Base-by-base conservation (phyloP, 2,888 invertebrate species). In the Diloba caeruleocephala region DNA sequence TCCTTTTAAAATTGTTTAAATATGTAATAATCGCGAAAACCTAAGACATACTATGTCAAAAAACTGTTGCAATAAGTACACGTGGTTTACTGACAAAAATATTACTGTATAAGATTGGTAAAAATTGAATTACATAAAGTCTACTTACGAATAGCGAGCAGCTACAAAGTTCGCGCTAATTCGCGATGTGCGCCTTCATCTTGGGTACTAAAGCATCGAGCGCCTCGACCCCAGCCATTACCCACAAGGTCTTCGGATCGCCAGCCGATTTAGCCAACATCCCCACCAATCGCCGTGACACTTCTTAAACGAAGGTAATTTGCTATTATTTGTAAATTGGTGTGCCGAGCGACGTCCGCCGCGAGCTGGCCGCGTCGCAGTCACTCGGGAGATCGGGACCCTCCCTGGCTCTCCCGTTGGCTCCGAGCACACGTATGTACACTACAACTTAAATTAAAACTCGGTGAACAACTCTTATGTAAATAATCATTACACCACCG, bases 281-380 rank as follows among this genome's bases (percentile, higher is more conserved):
- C 90, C 89, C 92, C 92, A 90, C 93, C 92, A 92, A 90, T 88
- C 87, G 84, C 84, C 81, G 88, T 88, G 85, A 88, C 92, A 92
- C 90, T 89, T 90, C 93, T 93, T 92, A 91, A 92, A 92, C 92
- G 91, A 89, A 88, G 91, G 92, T 91, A 93, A 93, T 93, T 92
- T 89, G 90, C 91, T 90, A 89, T 91, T 90, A 92, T 90, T 92
- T 88, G 92, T 91, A 93, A 93, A 93, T 93, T 93, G 93, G 89
- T 85, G 87, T 82, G 71, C 80, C 83, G 85, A 84, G 85, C 84
- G 76, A 85, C 90, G 89, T 89, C 90, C 90, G 90, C 81, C 79
- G 77, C 80, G 79, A 84, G 77, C 81, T 72, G 76, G 68, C 74
- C 78, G 82, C 76, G 73, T 71, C 87, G 79, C 91, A 92, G 92